phyloP scores from a whole-genome alignment of 2,797 vertebrate genomes.

The Brachymystax lenok region DNA sequence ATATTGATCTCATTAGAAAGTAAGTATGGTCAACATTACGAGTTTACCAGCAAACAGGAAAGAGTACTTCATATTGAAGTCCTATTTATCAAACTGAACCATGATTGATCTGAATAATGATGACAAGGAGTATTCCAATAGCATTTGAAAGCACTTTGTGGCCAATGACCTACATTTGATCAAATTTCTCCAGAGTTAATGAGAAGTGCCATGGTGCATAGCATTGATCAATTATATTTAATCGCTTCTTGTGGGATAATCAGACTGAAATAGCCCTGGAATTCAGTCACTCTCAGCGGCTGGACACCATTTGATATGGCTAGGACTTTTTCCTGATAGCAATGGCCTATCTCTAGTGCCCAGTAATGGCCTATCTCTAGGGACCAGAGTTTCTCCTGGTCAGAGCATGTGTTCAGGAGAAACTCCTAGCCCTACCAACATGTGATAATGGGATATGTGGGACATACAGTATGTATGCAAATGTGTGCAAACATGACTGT shows the following conservation, averaged over 20 bases:
- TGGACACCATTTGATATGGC: no score
- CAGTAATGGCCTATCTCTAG: no score
- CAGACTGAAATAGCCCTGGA: not conserved
- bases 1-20: slow-evolving; percentile 55
- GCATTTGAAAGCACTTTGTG: slow-evolving; percentile 48
- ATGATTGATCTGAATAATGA: slow-evolving; percentile 49
- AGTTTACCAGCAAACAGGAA: slow-evolving; percentile 43
- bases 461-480: no score
- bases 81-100: not conserved
- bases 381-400: no score
- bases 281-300: not conserved
- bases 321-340: no score
- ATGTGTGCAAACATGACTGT: no score
- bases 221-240: slow-evolving; percentile 48
- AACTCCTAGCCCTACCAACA: no score
- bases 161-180: slow-evolving; percentile 59
- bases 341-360: no score
- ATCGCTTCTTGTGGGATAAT: slow-evolving; percentile 32
- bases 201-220: slow-evolving; percentile 42
- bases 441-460: no score
- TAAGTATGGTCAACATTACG: slow-evolving; percentile 14
- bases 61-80: slow-evolving; percentile 30
- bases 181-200: slow-evolving; percentile 43
- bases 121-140: slow-evolving; percentile 6
- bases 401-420: no score